Evolutionary conservation across 2,888 invertebrate species (phyloP).

Genomic region (Pachycephus smyrnensis): DNA sequence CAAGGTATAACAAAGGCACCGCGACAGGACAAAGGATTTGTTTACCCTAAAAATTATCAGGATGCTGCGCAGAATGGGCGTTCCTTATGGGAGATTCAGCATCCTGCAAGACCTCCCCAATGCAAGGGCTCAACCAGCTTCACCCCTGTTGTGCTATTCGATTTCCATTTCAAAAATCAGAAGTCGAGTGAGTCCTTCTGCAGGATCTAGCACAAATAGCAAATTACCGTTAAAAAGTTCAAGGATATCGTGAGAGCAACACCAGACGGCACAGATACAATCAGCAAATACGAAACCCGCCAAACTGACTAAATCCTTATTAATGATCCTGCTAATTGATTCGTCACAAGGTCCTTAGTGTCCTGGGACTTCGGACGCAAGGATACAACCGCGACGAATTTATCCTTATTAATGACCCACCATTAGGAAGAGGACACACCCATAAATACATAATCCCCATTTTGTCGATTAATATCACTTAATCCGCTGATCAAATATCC

Average conservation of each 20-base stretch:
- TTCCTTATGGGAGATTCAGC: background rate
- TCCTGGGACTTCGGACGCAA: background rate
- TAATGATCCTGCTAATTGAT: background rate
- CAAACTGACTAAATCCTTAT: background rate
- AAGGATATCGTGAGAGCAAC: background rate
- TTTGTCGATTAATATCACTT: background rate
- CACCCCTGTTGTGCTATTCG: conserved; percentile 14
- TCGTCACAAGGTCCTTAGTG: background rate
- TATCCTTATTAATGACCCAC: background rate
- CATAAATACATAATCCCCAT: background rate
- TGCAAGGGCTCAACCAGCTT: background rate
- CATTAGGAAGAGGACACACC: background rate
- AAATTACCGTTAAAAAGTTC: background rate
- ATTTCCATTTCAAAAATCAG: conserved; percentile 22
- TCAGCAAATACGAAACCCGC: background rate
- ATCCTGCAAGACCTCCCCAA: background rate
- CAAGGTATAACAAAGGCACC: conserved; percentile 25
- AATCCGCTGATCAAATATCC: background rate
- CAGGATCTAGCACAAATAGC: background rate
- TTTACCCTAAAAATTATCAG: conserved; percentile 47
- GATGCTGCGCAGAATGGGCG: conserved; percentile 8
- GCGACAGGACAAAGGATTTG: conserved; percentile 30
- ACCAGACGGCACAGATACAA: background rate
- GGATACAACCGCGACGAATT: background rate
- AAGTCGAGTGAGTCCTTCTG: background rate